Evolutionary conservation across 2,113 vertebrate species (phyloP), one percentile per base, ranked within the genome.

Genomic region (Ranitomeya variabilis): DNA sequence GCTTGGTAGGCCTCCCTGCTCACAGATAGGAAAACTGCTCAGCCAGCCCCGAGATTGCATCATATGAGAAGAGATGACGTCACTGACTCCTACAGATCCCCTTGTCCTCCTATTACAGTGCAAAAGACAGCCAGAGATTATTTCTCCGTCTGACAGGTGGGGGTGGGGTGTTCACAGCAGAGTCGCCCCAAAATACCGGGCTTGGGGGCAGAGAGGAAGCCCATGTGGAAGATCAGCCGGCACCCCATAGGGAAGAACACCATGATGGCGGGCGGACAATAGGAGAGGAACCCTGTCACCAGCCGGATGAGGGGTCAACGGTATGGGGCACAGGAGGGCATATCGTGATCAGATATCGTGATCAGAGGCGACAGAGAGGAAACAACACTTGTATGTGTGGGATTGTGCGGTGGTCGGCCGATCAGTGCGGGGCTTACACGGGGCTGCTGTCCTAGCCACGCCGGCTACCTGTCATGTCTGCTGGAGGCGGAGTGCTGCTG

Each of bases 201-300:
- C 73, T 57, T 78, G 8, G 45, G 87, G 87, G 57, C 81, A 51
- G 26, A 69, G 11, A 84, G 26, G n/a, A 37, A 52, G 87, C 81
- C 87, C 87, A 89, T 89, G 81, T 89, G 69, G 26, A 80, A 74
- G 54, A 76, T 52, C 91, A 86, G 92, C 92, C 90, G 93, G 92
- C 90, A 83, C 54, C 87, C 87, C 86, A 91, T 91, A 89, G 93
- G 90, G 90, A 93, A 89, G 92, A 92, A 91, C 91, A 93, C 90
- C 95, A 96, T 96, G 95, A 92, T 93, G 94, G 91, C 93, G 90
- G 86, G 3, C 2, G 87, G 16, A 89, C 86, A 69, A 55, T 19
- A 74, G 51, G 83, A 80, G 45, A 83, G 76, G 90, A 90, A 87
- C 86, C 87, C 90, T 73, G 55, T 59, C 64, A 69, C n/a, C n/a